Conservation (phyloP, 1,140 invertebrate species). For the Thereuonema tuberculata region DNA sequence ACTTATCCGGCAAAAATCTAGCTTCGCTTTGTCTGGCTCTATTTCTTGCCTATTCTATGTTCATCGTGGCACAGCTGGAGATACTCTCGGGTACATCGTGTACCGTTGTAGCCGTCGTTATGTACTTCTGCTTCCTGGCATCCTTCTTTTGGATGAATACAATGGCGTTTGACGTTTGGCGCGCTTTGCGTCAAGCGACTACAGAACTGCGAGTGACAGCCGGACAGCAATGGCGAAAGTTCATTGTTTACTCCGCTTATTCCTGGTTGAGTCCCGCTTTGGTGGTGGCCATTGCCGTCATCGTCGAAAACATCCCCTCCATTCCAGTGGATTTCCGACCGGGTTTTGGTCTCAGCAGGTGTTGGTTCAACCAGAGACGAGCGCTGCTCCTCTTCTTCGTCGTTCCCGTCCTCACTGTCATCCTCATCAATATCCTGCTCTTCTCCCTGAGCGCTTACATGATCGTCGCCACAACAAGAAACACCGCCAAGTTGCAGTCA, state of each 20-base stretch:
- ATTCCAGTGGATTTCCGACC: constrained; percentile 6
- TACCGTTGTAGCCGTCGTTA: constrained; percentile 30
- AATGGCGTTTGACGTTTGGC: constrained; percentile 43
- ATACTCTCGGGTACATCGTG: constrained; percentile 23
- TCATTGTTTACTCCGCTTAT: constrained; percentile 39
- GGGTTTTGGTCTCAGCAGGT: constrained; percentile 21
- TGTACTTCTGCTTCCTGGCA: constrained; percentile 37
- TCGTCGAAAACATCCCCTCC: constrained; percentile 29
- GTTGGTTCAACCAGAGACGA: constrained; percentile 41
- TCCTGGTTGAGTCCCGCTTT: constrained; percentile 39
- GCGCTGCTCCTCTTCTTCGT: constrained; percentile 41
- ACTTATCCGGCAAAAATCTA: constrained; percentile 40
- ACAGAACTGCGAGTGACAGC: constrained; percentile 32
- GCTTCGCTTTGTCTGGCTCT: constrained; percentile 36
- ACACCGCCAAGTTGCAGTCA: constrained; percentile 27
- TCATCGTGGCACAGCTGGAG: constrained; percentile 32
- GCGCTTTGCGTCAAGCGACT: constrained; percentile 38
- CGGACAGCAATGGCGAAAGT: constrained; percentile 24
- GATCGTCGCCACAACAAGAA: constrained; percentile 36
- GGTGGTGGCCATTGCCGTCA: constrained; percentile 33
- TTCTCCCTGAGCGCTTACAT: constrained; percentile 38
- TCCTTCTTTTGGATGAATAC: too few relatives aligned
- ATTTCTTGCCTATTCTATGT: constrained; percentile 34
- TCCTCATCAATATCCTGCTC: constrained; percentile 37
- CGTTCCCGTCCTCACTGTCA: constrained; percentile 34